These are phyloP conservation scores for Chrysolina haemoptera DNA, from an alignment of 2,888 invertebrate genomes.

Conservation along the genomic window DNA sequence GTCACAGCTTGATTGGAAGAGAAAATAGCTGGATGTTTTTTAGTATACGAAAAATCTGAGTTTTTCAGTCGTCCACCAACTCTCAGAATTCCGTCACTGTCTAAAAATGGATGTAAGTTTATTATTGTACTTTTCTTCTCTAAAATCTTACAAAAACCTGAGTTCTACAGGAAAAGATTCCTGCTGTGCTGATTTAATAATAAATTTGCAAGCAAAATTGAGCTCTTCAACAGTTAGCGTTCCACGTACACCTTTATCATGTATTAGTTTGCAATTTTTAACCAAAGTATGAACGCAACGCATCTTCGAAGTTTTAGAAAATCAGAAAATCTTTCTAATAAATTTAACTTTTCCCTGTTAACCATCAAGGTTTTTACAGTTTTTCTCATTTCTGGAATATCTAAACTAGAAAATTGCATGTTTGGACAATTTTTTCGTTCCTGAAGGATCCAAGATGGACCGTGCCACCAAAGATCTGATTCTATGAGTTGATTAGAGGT, in stretches of 20 bases:
- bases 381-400: neutral
- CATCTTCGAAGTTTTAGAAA: too few species aligned
- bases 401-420: neutral
- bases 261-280: too few species aligned
- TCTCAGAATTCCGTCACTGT: conserved; percentile 16
- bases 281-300: too few species aligned
- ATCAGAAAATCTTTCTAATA: too few species aligned
- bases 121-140: conserved; percentile 17
- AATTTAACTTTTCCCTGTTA: too few species aligned
- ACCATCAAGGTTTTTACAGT: neutral
- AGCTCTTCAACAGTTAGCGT: neutral
- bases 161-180: neutral
- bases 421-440: neutral
- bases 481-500: conserved; percentile 3
- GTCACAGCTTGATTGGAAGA: conserved; percentile 21
- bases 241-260: too few species aligned
- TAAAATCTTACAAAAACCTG: neutral
- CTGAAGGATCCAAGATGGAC: conserved; percentile 34
- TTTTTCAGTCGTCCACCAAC: conserved; percentile 31
- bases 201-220: neutral
- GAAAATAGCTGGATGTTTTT: conserved; percentile 27
- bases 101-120: conserved; percentile 14
- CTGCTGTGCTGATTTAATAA: neutral
- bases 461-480: conserved; percentile 40
- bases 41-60: neutral